Percentiles rank a stretch among this genome's conserved stretches.
phyloP scores from a whole-genome alignment of 1,140 invertebrate species.

The Drosophila ambigua region DNA sequence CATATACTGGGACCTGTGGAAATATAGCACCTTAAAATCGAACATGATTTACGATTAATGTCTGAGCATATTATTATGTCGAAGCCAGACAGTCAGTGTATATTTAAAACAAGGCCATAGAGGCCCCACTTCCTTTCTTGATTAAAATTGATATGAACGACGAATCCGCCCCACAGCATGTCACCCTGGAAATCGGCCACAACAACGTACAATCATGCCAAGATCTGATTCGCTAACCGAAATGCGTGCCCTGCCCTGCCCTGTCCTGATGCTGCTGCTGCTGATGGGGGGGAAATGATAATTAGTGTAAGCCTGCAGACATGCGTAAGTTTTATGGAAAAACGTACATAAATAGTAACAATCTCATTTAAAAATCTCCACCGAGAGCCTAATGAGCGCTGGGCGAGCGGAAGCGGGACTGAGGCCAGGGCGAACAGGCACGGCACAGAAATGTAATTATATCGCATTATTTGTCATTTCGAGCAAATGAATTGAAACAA shows the following conservation, averaged over 20 bases:
- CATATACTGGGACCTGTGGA: no score
- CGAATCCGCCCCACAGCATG: not conserved
- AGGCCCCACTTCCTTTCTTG: not conserved
- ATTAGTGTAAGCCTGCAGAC: constrained; percentile 48
- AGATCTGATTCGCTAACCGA: constrained; percentile 3
- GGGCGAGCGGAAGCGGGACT: constrained; percentile 10
- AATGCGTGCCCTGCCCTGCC: no score
- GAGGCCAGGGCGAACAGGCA: not conserved
- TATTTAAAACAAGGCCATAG: no score
- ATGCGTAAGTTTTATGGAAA: constrained; percentile 71
- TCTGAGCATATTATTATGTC: no score
- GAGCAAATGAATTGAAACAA: constrained; percentile 83
- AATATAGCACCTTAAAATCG: no score
- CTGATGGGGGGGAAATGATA: constrained; percentile 72
- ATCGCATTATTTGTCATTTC: constrained; percentile 82
- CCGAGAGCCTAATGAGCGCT: constrained; percentile 57
- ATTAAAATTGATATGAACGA: not conserved
- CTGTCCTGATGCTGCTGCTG: constrained; percentile 10
- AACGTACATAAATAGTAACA: constrained; percentile 80
- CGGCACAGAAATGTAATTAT: constrained; percentile 68
- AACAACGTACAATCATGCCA: not conserved
- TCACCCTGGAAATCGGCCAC: constrained; percentile 35
- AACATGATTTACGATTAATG: no score
- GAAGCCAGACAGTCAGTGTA: no score
- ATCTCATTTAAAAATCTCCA: constrained; percentile 76